A percentile compares a stretch with the other conserved stretches of the same genome.
phyloP scores from a whole-genome alignment of 2,888 invertebrate genomes.

The Tanypteryx hageni region DNA sequence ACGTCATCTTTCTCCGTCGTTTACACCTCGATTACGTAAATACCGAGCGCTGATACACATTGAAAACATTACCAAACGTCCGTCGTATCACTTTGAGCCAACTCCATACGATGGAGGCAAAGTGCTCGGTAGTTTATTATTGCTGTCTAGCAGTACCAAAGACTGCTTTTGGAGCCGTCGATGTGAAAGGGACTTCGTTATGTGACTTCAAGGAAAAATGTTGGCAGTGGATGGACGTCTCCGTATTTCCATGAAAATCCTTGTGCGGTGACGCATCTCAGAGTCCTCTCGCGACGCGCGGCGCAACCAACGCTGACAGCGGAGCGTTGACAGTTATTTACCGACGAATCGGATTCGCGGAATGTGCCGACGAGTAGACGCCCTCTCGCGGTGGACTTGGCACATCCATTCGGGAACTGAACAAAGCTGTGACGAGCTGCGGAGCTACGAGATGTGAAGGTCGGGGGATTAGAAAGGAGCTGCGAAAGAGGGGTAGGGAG shows the following conservation, averaged over 20 bases:
- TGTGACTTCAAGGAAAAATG: slow-evolving; percentile 57
- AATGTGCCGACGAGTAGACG: slow-evolving; percentile 19
- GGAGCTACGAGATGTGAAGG: slow-evolving; percentile 28
- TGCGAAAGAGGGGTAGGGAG: background rate
- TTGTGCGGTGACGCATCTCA: slow-evolving; percentile 47
- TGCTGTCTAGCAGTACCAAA: slow-evolving; percentile 43
- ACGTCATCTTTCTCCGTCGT: slow-evolving; percentile 5
- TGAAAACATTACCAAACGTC: slow-evolving; percentile 35
- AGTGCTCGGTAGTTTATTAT: slow-evolving; percentile 57
- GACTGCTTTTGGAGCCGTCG: slow-evolving; percentile 55
- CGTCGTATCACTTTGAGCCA: slow-evolving; percentile 6
- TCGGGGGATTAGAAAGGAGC: slow-evolving; percentile 2
- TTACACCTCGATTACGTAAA: slow-evolving; percentile 11
- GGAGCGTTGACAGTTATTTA: slow-evolving; percentile 61
- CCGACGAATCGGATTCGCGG: slow-evolving; percentile 46
- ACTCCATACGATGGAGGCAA: background rate
- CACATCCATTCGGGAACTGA: slow-evolving; percentile 31
- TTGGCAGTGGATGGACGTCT: slow-evolving; percentile 56
- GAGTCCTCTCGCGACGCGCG: slow-evolving; percentile 28
- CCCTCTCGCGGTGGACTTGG: background rate
- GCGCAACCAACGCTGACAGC: slow-evolving; percentile 39
- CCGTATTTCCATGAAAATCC: slow-evolving; percentile 53
- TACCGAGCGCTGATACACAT: background rate
- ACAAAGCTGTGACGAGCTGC: slow-evolving; percentile 44
- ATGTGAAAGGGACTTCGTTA: slow-evolving; percentile 54